Evolutionary conservation across 2,797 vertebrate species (phyloP), one percentile per base, ranked within the genome.

Genomic region (Phalanger gymnotis): DNA sequence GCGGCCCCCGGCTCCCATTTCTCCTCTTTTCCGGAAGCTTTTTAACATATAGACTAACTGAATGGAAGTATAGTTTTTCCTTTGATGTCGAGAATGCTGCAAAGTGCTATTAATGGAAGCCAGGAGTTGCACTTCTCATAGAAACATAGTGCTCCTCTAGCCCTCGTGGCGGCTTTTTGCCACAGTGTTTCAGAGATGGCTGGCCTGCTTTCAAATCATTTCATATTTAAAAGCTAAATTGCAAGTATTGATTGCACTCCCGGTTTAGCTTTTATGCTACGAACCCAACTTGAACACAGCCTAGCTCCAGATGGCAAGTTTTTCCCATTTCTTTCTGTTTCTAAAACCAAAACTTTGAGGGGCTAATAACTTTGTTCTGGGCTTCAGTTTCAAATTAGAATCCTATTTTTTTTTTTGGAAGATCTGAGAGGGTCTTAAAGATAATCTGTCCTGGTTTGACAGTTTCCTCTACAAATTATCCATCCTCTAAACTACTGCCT

Each of bases 21-120:
- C 22, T 27, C 16, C 5, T 92, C 30, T 93, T 53, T 58, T 93
- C 73, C 66, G 52, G 10, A 54, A 56, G 28, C 51, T 51, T 47
- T 93, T 93, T 92, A 53, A 53, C 28, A 81, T 47, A 90, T 66
- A 57, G 61, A 94, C 53, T 16, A 94, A 47, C 61, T 92, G 93
- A 53, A 31, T 92, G 52, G 91, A 92, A n/a, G 89, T 57, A 92
- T 25, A 4, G 19, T 66, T 91, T 54, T 56, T 27, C 25, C 28
- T 47, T 94, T 91, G 47, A 19, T 54, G 51, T 22, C 61, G 58
- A 27, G 9, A 30, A 93, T 91, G 27, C 52, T 66, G 3, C 47
- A 2, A 53, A 93, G 53, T 30, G 0, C 61, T 54, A 0, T n/a
- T 90, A 7, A 53, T n/a, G 47, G 90, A 90, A 95, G 91, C 51